These are phyloP conservation scores for Creontiades dilutus DNA, from an alignment of 2,888 invertebrate genomes.

Conservation along the genomic window DNA sequence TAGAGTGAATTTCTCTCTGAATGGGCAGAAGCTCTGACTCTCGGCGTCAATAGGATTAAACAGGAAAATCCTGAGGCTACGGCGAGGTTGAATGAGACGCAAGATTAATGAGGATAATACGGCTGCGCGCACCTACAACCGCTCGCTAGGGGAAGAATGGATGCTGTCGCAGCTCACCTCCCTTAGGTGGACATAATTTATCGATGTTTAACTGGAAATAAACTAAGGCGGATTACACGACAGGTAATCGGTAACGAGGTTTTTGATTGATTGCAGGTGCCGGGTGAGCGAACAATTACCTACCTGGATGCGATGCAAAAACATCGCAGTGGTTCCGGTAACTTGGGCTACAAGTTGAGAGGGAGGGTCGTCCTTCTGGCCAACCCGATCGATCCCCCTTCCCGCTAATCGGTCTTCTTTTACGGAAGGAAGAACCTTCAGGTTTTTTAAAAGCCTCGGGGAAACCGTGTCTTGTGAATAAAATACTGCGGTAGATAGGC, in stretches of 20 bases:
- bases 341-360: background rate
- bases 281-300: background rate
- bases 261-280: background rate
- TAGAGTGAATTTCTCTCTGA: background rate
- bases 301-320: background rate
- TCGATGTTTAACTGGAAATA: background rate
- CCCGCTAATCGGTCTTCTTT: background rate
- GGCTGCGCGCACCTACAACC: background rate
- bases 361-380: background rate
- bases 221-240: background rate
- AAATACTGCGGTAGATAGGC: no score
- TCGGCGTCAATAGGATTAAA: background rate
- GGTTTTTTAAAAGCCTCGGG: background rate
- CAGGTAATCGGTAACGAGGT: background rate
- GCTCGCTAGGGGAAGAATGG: background rate
- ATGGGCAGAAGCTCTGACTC: background rate
- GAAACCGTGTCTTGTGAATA: no score
- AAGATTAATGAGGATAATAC: slow-evolving; percentile 16
- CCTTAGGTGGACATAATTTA: slow-evolving; percentile 11
- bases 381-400: background rate
- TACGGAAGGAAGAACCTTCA: background rate
- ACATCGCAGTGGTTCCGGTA: background rate
- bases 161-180: background rate
- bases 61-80: slow-evolving; percentile 9
- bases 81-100: slow-evolving; percentile 3